Base-by-base conservation (phyloP, 2,888 invertebrate genomes). In the Hydraecia micacea region DNA sequence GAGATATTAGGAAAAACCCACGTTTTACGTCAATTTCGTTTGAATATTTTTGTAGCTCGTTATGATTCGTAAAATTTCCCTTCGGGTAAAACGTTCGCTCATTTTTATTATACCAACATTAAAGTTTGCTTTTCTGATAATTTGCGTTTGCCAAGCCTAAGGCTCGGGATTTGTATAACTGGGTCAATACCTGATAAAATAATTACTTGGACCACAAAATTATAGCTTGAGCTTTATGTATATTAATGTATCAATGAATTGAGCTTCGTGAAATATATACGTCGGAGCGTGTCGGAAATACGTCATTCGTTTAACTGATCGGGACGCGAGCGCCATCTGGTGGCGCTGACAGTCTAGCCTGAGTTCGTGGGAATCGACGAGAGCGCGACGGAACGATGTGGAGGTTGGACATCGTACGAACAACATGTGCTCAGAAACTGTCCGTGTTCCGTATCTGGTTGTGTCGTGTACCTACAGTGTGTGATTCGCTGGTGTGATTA, bases 41-140 rank as follows among this genome's bases (percentile, higher is more conserved):
- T 15, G n/a, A 80, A 80, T 25, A 85, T 80, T 83, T 75, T 60
- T 52, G 42, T 72, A 52, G 39, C 72, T 84, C 77, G 71, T 75
- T 86, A 85, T 83, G 58, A 79, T 78, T 76, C 46, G 58, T 46
- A 63, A 75, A 73, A 77, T 42, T 71, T 76, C 28, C 58, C 72
- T 71, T 67, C 5, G 36, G 15, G 15, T 46, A 63, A 71, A 76
- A 77, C 39, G 18, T 73, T 73, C 70, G 28, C 77, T 77, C 67
- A 75, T 79, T 84, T 81, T 77, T 79, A 75, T 81, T 69, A 78
- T 39, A 52, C 58, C 42, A 65, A 73, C 72, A 74, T 78, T 49
- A 49, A 76, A 83, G 60, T 78, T 83, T 75, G 42, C 68, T 66
- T 77, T 82, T 63, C 65, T 73, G 60, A 69, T 79, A 74, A 74